phyloP scores from a whole-genome alignment of 2,797 vertebrate genomes.

The Takifugu ocellatus region DNA sequence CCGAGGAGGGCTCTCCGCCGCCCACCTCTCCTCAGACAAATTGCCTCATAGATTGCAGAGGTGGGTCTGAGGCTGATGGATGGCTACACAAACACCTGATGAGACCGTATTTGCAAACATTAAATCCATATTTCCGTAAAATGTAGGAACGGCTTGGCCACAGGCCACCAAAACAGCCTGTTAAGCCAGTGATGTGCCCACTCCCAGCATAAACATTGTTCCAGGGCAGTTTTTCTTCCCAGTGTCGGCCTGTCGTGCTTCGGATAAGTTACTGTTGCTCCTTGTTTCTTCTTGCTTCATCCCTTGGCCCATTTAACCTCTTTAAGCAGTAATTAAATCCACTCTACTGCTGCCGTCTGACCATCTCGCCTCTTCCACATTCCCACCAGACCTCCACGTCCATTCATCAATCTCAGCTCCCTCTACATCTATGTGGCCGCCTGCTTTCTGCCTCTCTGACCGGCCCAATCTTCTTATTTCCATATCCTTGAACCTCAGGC shows the following conservation, averaged over 20 bases:
- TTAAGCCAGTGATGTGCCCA: constrained; percentile 27
- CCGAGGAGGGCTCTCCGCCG: constrained; percentile 71
- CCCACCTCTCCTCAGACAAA: constrained; percentile 77
- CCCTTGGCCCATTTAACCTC: constrained; percentile 43
- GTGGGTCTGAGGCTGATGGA: constrained; percentile 74
- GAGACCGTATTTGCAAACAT: constrained; percentile 72
- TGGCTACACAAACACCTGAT: constrained; percentile 69
- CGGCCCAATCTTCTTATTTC: constrained; percentile 41
- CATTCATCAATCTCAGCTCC: constrained; percentile 66
- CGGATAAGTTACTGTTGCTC: constrained; percentile 18
- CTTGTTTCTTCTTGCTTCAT: constrained; percentile 13
- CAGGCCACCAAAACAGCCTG: constrained; percentile 38
- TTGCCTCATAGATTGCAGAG: constrained; percentile 74
- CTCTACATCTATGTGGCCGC: constrained; percentile 48
- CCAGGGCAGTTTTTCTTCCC: constrained; percentile 28
- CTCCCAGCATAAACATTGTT: constrained; percentile 32
- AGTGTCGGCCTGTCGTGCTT: constrained; percentile 25
- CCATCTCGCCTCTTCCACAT: constrained; percentile 18
- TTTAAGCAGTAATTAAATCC: constrained; percentile 61
- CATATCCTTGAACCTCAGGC: constrained; percentile 45
- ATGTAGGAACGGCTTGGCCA: constrained; percentile 42
- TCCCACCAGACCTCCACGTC: constrained; percentile 37
- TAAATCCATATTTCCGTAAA: constrained; percentile 68
- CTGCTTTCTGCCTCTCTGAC: constrained; percentile 37
- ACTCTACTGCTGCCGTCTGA: constrained; percentile 34